Base-by-base conservation (phyloP, 2,113 vertebrate species). In the Nestor notabilis region DNA sequence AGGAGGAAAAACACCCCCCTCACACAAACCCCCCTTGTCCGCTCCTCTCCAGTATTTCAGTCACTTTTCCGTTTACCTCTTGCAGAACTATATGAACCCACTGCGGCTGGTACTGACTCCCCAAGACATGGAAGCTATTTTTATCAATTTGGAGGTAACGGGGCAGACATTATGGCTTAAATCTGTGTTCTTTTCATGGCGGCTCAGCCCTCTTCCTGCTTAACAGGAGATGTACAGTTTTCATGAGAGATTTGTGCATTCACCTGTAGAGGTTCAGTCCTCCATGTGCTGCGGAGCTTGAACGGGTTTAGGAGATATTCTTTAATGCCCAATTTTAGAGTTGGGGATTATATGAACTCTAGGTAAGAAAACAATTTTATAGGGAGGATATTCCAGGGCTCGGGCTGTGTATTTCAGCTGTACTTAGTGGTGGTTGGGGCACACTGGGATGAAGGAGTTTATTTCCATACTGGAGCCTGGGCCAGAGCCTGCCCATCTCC, bases 41-140 rank as follows among this genome's bases (percentile, higher is more conserved):
- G 0, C 23, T 37, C 10, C 76, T 82, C 43, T 52, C 7, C 5
- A 4, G 4, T 8, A 0, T 61, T 93, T 82, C 69, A 94, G 3
- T 21, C 41, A 43, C 25, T 87, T 91, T 55, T 65, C 66, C n/a
- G 1, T 84, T 83, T 97, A 29, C 72, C 49, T 94, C 87, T 94
- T 96, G 15, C 98, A 99, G 99, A 99, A 99, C 95, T 99, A 99
- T 47, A 99, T 99, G 99, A 98, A 98, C 71, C 99, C 99, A 4
- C 83, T 99, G 97, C 98, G 99, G 97, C 98, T 98, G 93, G 98
- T 99, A 20, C 98, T 99, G 95, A 98, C 97, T 88, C 98, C 98
- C 1, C 98, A 98, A 5, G 99, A 99, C 72, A 99, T 99, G 99
- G 98, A 98, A 43, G 98, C 99, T 11, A 98, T 99, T 96, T 99